A percentile compares a stretch with the other conserved stretches of the same genome.
Evolutionary conservation across 2,888 invertebrate species (phyloP).

Genomic region (Drosophila ezoana): DNA sequence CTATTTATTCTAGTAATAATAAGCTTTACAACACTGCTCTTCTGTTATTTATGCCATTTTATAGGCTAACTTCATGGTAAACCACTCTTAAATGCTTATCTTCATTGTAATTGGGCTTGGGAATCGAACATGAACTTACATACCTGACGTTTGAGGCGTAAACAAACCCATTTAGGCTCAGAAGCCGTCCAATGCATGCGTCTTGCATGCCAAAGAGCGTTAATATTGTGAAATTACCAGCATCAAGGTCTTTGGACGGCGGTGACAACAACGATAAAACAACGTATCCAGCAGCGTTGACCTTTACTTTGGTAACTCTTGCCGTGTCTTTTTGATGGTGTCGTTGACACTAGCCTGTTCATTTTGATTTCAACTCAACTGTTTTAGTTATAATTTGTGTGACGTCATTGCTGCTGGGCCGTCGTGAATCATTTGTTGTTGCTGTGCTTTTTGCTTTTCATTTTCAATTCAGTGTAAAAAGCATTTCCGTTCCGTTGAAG

Average conservation of each 20-base stretch:
- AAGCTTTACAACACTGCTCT: not conserved
- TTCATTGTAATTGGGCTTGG: conserved; percentile 33
- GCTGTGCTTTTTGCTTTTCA: conserved; percentile 2
- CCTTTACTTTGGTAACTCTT: conserved; percentile 67
- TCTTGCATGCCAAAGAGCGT: conserved; percentile 67
- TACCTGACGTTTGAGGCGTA: conserved; percentile 40
- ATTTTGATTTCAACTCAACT: conserved; percentile 42
- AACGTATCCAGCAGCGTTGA: conserved; percentile 42
- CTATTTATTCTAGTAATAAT: not conserved
- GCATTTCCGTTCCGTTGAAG: conserved; percentile 66
- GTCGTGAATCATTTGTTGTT: conserved; percentile 61
- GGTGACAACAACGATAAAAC: conserved; percentile 49
- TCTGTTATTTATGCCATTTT: not conserved
- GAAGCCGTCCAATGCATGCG: conserved; percentile 57
- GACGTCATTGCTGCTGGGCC: conserved; percentile 56
- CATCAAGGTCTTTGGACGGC: conserved; percentile 56
- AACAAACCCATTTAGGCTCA: conserved; percentile 30
- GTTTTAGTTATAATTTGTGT: conserved; percentile 45
- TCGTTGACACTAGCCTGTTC: conserved; percentile 65
- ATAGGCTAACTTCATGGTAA: not conserved
- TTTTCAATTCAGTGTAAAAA: conserved; percentile 30
- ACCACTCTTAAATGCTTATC: not conserved
- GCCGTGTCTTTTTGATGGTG: conserved; percentile 36
- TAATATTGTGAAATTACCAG: conserved; percentile 69
- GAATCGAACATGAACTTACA: conserved; percentile 42